Evolutionary conservation across 2,888 invertebrate species (phyloP).

Genomic region (Polyommatus iphigenia): DNA sequence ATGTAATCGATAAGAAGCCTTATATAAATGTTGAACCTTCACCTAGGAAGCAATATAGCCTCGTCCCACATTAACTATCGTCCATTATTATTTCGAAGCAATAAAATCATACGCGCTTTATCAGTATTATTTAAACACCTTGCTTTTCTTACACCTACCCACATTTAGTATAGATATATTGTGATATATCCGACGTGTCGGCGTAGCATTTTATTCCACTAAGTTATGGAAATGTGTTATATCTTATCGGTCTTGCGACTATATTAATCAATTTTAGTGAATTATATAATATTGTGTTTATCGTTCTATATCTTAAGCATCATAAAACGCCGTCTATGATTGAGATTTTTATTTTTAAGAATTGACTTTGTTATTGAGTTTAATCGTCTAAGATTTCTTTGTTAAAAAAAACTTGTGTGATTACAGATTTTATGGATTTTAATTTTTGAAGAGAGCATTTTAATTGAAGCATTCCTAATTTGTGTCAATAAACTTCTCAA

Average conservation of each 20-base stretch:
- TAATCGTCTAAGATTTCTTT: neutral
- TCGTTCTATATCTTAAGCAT: slow-evolving; percentile 10
- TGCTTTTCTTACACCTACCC: slow-evolving; percentile 14
- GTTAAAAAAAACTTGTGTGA: neutral
- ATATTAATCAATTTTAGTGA: slow-evolving; percentile 29
- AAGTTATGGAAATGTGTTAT: slow-evolving; percentile 49
- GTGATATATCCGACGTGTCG: slow-evolving; percentile 42
- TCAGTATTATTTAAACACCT: slow-evolving; percentile 25
- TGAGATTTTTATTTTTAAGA: slow-evolving; percentile 22
- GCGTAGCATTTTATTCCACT: slow-evolving; percentile 55
- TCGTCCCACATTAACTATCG: slow-evolving; percentile 30
- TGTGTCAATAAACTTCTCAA: slow-evolving; percentile 22
- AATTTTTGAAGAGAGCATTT: neutral
- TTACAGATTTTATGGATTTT: neutral
- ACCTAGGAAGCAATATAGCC: neutral
- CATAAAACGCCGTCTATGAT: neutral
- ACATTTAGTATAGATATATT: slow-evolving; percentile 38
- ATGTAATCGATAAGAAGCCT: slow-evolving; percentile 26
- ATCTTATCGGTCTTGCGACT: slow-evolving; percentile 21
- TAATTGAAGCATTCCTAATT: slow-evolving; percentile 8
- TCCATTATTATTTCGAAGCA: slow-evolving; percentile 28
- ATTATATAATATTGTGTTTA: slow-evolving; percentile 32
- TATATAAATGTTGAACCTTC: slow-evolving; percentile 26
- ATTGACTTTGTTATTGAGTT: neutral
- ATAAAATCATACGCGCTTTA: slow-evolving; percentile 18